Evolutionary conservation across 2,113 vertebrate species (phyloP), one percentile per base, ranked within the genome.

Genomic region (Hassar affinis): DNA sequence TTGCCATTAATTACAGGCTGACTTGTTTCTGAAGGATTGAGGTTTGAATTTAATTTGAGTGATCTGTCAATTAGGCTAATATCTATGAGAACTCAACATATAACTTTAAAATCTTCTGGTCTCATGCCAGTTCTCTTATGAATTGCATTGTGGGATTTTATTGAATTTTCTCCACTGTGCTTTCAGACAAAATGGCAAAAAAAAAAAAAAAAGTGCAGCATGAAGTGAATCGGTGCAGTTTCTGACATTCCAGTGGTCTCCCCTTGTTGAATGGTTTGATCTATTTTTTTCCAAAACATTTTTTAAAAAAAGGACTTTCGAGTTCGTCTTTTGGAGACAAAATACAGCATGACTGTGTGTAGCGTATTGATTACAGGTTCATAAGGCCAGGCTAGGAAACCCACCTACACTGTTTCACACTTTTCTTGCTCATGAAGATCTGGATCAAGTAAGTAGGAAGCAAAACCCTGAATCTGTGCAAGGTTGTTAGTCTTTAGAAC

Each of bases 311-410:
- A 30, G 71, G 15, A 51, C n/a, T 20, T 30, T 30, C 30, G 54
- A 3, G n/a, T n/a, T n/a, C n/a, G 27, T 47, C 11, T 27, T 49
- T 49, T 74, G n/a, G 74, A 77, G 51, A 35, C 27, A 56, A 42
- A n/a, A 78, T 61, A 12, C 56, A 78, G 35, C 76, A n/a, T 45
- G 56, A 59, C 33, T 42, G 22, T 45, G 14, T 78, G 22, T 59
- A 61, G 76, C 54, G 42, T 61, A 78, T 61, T 78, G 54, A 78
- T 38, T 59, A 78, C 76, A 59, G 35, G 54, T 78, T 59, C 35
- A 78, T n/a, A n/a, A 78, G 52, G 54, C 22, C 35, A 59, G 54
- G 7, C 75, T n/a, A 78, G 75, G 33, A 57, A 78, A 56, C 33
- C 33, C 18, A 78, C 76, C 52, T 78, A 59, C 76, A 78, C 76